Evolutionary conservation across 2,113 vertebrate genomes (phyloP), one percentile per base, ranked within the genome.

Genomic region (Bucco capensis): DNA sequence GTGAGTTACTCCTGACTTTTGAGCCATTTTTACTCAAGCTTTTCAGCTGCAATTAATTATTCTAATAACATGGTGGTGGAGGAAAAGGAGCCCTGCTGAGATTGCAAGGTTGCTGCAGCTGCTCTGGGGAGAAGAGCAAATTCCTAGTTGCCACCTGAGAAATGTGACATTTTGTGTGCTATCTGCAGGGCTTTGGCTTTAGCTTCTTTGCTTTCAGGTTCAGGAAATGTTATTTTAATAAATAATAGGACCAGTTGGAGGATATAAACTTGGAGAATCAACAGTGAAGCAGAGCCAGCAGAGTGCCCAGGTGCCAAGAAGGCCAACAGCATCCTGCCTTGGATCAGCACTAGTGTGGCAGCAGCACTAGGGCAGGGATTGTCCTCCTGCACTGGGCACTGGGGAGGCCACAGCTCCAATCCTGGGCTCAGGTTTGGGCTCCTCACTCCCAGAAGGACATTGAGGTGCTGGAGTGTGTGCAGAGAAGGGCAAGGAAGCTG

Each of bases 1-100:
- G 99, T 99, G 97, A 96, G 98, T 95, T n/a, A 37, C 22, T 86
- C 47, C 31, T 84, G 42, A 53, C 77, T 73, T n/a, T 74, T 31
- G 78, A 67, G 57, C 75, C n/a, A 1, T 5, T 67, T n/a, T 14
- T 47, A 3, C 56, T 89, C 15, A 9, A 25, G 74, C 64, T 81
- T 49, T 65, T 44, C 47, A 54, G 58, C 83, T 50, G 49, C 49
- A 50, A 27, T 3, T 1, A 70, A 6, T 37, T 50, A 42, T 75
- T 79, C 42, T 53, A 8, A 2, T 46, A 35, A 61, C 33, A 2
- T 5, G 1, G 7, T 37, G 66, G 4, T 66, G 57, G 77, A 57
- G 50, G 67, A 58, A n/a, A n/a, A 58, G 79, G 80, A 38, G 17
- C 49, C 40, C 88, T 80, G 5, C 79, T 67, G 82, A 74, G 61